Percentiles rank a stretch among this genome's conserved stretches.
Evolutionary conservation across 2,888 invertebrate genomes (phyloP).

Genomic region (Andrena dorsata): DNA sequence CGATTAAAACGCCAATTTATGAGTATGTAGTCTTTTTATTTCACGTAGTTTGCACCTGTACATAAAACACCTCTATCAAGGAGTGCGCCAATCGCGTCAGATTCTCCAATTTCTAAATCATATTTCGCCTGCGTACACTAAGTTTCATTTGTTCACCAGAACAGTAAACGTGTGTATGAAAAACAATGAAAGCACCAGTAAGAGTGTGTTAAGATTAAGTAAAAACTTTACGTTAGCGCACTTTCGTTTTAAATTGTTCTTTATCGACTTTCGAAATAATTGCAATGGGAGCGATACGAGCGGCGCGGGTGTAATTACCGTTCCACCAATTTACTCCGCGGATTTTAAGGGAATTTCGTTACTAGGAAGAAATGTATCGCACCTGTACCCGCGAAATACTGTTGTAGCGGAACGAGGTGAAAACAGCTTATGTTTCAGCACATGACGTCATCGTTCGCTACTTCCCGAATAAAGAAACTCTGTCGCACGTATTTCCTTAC

Average conservation of each 20-base stretch:
- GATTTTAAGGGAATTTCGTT: not conserved
- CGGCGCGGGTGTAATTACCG: not conserved
- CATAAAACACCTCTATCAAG: slow-evolving; percentile 11
- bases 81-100: not conserved
- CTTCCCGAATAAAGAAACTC: slow-evolving; percentile 69
- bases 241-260: slow-evolving; percentile 22
- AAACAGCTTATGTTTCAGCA: slow-evolving; percentile 74
- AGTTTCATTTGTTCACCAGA: not conserved
- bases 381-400: slow-evolving; percentile 62
- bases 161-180: slow-evolving; percentile 6
- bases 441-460: slow-evolving; percentile 76
- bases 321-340: not conserved
- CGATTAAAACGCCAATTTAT: slow-evolving; percentile 34
- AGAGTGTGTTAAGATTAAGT: slow-evolving; percentile 1
- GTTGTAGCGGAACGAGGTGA: slow-evolving; percentile 60
- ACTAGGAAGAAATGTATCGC: slow-evolving; percentile 38
- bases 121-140: not conserved
- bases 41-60: slow-evolving; percentile 48
- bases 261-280: not conserved
- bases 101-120: not conserved
- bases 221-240: slow-evolving; percentile 33
- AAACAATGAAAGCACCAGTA: slow-evolving; percentile 28
- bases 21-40: slow-evolving; percentile 24
- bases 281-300: not conserved
- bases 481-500: slow-evolving; percentile 33